phyloP scores from a whole-genome alignment of 2,113 vertebrate species.

The Corapipo altera region DNA sequence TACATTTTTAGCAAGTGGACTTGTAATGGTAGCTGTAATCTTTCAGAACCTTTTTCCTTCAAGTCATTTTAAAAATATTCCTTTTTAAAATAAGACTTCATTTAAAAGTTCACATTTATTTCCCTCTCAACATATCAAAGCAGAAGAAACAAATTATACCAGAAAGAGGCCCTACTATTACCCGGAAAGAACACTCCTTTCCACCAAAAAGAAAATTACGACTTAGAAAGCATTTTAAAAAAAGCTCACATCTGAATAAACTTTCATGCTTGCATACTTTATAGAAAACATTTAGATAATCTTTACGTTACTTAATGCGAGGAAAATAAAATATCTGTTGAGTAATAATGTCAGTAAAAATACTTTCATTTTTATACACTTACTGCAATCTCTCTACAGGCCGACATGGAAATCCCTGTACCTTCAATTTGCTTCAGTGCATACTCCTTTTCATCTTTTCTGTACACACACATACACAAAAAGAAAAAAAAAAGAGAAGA shows the following conservation, averaged over 20 bases:
- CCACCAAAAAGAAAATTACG: background rate
- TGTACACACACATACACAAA: conserved; percentile 27
- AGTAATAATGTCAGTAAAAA: background rate
- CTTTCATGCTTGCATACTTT: background rate
- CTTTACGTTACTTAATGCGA: background rate
- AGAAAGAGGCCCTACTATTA: background rate
- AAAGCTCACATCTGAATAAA: background rate
- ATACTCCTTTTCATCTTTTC: conserved; percentile 88
- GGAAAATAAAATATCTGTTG: background rate
- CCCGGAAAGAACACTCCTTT: background rate
- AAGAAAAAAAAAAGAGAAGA: conserved; percentile 32
- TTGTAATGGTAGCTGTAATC: background rate
- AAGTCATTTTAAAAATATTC: background rate
- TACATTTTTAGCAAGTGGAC: background rate
- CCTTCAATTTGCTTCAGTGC: conserved; percentile 88
- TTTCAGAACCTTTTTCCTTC: background rate
- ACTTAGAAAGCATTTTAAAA: background rate
- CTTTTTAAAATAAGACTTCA: background rate
- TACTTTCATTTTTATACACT: conserved; percentile 63
- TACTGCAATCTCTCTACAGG: conserved; percentile 88
- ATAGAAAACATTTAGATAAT: background rate
- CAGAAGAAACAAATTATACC: background rate
- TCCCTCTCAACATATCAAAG: background rate
- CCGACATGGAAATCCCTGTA: conserved; percentile 87
- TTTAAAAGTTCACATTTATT: background rate